phyloP scores from a whole-genome alignment of 2,888 invertebrate species.

The Alloplasta piceator region DNA sequence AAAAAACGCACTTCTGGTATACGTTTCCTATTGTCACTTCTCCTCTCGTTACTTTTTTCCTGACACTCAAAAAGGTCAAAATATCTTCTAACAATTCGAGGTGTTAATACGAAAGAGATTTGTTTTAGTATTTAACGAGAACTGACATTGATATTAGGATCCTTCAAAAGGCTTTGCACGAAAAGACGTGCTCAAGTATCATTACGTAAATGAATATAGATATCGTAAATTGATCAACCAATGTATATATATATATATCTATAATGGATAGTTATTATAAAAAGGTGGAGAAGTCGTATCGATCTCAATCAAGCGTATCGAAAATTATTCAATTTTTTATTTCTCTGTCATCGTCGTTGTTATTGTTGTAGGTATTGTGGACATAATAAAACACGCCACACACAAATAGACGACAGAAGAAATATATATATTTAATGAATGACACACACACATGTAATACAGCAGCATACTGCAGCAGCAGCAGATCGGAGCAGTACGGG shows the following conservation, averaged over 20 bases:
- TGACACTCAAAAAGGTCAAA: neutral
- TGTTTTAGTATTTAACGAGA: neutral
- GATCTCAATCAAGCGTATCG: conserved; percentile 20
- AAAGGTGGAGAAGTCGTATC: conserved; percentile 16
- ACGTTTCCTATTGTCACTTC: conserved; percentile 55
- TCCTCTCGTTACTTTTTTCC: conserved; percentile 36
- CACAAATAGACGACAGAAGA: conserved; percentile 47
- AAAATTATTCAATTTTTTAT: conserved; percentile 29
- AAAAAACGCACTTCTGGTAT: conserved; percentile 53
- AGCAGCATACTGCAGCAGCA: conserved; percentile 68
- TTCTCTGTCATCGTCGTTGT: conserved; percentile 40
- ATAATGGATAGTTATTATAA: conserved; percentile 38
- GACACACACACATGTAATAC: conserved; percentile 48
- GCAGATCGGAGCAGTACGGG: conserved; percentile 82
- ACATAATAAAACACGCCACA: conserved; percentile 7
- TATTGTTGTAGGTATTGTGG: conserved; percentile 48
- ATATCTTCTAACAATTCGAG: conserved; percentile 37
- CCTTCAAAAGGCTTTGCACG: conserved; percentile 17
- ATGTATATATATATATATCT: conserved; percentile 29
- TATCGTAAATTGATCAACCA: neutral
- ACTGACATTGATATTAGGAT: conserved; percentile 19
- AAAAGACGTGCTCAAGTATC: conserved; percentile 35
- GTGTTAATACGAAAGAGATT: conserved; percentile 10
- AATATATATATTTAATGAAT: conserved; percentile 46
- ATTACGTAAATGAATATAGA: conserved; percentile 10